A percentile compares a stretch with the other conserved stretches of the same genome.
Evolutionary conservation across 2,888 invertebrate genomes (phyloP).

Genomic region (Rhopalosiphum nymphaeae): DNA sequence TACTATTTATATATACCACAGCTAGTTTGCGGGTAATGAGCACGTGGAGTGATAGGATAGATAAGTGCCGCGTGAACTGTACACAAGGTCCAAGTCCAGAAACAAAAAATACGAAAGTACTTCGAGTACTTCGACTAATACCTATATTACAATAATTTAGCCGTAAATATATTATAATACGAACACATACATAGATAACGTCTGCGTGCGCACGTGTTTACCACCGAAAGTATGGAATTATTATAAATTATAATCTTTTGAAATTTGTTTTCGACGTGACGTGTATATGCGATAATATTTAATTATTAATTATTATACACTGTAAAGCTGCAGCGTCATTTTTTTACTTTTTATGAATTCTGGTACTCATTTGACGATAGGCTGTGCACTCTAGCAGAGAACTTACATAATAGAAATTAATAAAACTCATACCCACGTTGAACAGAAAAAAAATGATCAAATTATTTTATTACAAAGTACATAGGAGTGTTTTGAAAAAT

Average conservation of each 20-base stretch:
- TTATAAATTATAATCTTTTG: conserved; percentile 15
- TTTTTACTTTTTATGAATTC: neutral
- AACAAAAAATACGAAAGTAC: neutral
- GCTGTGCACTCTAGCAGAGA: neutral
- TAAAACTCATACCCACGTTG: neutral
- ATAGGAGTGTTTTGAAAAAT: neutral
- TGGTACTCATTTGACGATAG: neutral
- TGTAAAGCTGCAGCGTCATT: neutral
- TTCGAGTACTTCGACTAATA: neutral
- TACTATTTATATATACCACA: neutral
- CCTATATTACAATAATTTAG: conserved; percentile 2
- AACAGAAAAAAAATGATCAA: neutral
- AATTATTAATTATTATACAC: neutral
- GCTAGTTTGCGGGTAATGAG: neutral
- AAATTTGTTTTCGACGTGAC: conserved; percentile 13
- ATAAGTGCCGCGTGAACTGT: neutral
- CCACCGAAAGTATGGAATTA: conserved; percentile 30
- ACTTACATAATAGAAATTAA: neutral
- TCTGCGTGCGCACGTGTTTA: neutral
- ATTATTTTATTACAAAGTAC: neutral
- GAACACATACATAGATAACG: neutral
- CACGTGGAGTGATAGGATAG: conserved; percentile 19
- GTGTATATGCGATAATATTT: neutral
- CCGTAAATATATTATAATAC: neutral
- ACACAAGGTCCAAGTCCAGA: neutral